phyloP scores from a whole-genome alignment of 2,797 vertebrate genomes.

The Pempheris klunzingeri region DNA sequence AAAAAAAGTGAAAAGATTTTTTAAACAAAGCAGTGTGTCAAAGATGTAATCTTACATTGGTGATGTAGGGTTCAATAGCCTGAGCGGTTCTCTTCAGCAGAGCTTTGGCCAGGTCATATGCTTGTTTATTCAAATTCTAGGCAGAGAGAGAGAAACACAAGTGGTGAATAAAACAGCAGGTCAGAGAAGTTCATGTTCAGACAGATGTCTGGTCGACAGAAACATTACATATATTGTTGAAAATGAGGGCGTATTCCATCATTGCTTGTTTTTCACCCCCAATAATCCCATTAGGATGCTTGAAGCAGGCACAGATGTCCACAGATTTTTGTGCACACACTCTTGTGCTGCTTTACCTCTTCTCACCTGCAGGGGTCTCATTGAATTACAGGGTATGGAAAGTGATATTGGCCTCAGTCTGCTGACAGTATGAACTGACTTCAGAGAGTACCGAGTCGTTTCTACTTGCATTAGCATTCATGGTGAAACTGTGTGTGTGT shows the following conservation, averaged over 20 bases:
- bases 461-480: neutral
- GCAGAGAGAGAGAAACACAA: conserved; percentile 36
- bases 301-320: neutral
- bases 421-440: conserved; percentile 28
- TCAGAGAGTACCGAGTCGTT: neutral
- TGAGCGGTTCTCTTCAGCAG: conserved; percentile 98
- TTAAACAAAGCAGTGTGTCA: neutral
- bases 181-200: neutral
- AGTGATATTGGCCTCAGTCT: conserved; percentile 18
- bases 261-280: conserved; percentile 6
- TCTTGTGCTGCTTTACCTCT: conserved; percentile 53
- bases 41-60: conserved; percentile 90
- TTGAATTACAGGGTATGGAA: conserved; percentile 72
- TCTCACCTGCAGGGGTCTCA: conserved; percentile 81
- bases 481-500: neutral
- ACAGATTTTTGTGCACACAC: neutral
- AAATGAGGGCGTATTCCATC: neutral
- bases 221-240: neutral
- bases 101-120: conserved; percentile 97
- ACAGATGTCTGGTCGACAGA: neutral
- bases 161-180: conserved; percentile 8
- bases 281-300: conserved; percentile 4
- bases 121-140: conserved; percentile 99
- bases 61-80: conserved; percentile 98
- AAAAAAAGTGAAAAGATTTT: neutral